A percentile compares a stretch with the other conserved stretches of the same genome.
Evolutionary conservation across 2,797 vertebrate genomes (phyloP).

Genomic region (Enteromius paludinosus): DNA sequence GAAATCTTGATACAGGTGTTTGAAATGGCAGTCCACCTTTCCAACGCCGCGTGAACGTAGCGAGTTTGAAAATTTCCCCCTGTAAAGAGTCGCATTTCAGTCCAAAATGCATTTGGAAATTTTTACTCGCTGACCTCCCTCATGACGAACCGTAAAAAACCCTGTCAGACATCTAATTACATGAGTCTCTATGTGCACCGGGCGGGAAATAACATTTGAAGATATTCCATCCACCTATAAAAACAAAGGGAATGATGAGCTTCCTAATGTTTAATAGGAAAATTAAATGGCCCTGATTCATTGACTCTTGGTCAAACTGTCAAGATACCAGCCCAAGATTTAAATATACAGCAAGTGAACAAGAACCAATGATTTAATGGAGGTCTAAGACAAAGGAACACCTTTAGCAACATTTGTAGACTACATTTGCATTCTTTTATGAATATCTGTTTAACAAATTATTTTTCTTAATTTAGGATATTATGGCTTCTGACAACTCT

Average conservation of each 20-base stretch:
- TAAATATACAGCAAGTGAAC: not conserved
- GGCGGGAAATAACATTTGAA: constrained; percentile 49
- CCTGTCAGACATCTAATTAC: constrained; percentile 49
- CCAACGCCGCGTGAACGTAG: not conserved
- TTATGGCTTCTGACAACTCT: no score
- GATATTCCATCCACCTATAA: constrained; percentile 52
- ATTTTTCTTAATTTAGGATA: no score
- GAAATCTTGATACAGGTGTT: constrained; percentile 50
- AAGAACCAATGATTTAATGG: not conserved
- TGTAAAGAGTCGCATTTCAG: constrained; percentile 21
- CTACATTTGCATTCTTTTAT: not conserved
- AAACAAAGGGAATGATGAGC: constrained; percentile 42
- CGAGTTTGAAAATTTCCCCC: constrained; percentile 18
- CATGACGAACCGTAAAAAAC: constrained; percentile 32
- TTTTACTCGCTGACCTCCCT: constrained; percentile 33
- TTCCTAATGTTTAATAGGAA: constrained; percentile 46
- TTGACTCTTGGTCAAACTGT: constrained; percentile 27
- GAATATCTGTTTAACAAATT: constrained; percentile 4
- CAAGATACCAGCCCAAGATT: constrained; percentile 1
- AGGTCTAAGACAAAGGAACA: not conserved
- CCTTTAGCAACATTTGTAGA: not conserved
- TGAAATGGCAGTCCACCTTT: constrained; percentile 31
- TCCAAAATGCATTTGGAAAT: constrained; percentile 46
- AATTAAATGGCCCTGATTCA: constrained; percentile 30
- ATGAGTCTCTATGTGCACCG: constrained; percentile 35